These are phyloP conservation scores for Conistra vaccinii DNA, from an alignment of 2,888 invertebrate species.

Conservation along the genomic window DNA sequence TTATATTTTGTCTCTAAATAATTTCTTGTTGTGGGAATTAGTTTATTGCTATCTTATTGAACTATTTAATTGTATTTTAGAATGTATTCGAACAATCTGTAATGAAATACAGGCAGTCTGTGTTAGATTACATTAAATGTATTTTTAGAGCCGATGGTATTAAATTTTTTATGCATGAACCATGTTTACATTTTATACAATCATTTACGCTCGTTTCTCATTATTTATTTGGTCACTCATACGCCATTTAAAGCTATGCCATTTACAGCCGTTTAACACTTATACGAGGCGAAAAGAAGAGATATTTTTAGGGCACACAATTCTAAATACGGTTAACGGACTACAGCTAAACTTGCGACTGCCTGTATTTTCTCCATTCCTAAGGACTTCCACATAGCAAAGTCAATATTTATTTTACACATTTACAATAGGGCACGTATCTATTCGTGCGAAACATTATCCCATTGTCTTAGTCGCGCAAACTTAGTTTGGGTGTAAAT, in stretches of 20 bases:
- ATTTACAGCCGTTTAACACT: not conserved
- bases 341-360: conserved; percentile 10
- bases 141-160: not conserved
- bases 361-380: conserved; percentile 27
- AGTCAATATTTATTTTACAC: conserved; percentile 28
- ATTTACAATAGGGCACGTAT: conserved; percentile 29
- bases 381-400: conserved; percentile 30
- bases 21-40: not conserved
- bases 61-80: conserved; percentile 39
- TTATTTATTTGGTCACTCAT: not conserved
- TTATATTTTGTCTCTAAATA: conserved; percentile 12
- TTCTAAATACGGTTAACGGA: not conserved
- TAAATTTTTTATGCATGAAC: not conserved
- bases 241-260: not conserved
- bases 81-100: conserved; percentile 35
- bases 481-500: conserved; percentile 24
- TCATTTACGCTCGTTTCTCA: not conserved
- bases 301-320: not conserved
- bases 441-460: conserved; percentile 19
- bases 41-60: conserved; percentile 22
- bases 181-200: not conserved
- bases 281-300: not conserved
- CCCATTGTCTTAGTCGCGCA: conserved; percentile 52
- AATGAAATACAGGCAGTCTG: conserved; percentile 25
- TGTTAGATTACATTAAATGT: conserved; percentile 9